These are phyloP conservation scores for Aphelinus atriplicis DNA, from an alignment of 1,140 invertebrate species.

Conservation along the genomic window DNA sequence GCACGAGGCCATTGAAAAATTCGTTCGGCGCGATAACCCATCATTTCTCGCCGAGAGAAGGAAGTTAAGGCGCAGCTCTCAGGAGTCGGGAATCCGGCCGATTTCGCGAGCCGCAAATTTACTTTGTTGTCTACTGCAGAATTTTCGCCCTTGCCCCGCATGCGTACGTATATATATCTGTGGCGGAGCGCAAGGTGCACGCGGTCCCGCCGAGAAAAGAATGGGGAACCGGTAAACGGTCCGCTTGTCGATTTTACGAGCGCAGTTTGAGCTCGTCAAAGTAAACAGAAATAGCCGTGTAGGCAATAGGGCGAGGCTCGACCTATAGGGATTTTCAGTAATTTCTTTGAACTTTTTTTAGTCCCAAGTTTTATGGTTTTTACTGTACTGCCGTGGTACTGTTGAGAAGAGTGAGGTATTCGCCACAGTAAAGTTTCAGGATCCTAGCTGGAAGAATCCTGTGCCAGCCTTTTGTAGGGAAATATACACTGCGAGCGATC, in stretches of 20 bases:
- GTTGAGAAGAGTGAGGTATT: too few relatives aligned
- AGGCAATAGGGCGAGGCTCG: constrained; percentile 42
- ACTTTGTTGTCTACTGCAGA: constrained; percentile 40
- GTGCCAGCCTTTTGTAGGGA: too few relatives aligned
- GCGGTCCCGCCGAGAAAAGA: constrained; percentile 24
- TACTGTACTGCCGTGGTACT: too few relatives aligned
- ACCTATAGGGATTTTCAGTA: constrained; percentile 17
- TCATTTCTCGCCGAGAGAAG: constrained; percentile 41
- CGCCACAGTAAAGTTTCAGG: too few relatives aligned
- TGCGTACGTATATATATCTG: too few relatives aligned
- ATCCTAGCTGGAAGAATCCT: too few relatives aligned
- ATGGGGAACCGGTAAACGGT: constrained; percentile 42
- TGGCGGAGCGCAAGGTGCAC: too few relatives aligned
- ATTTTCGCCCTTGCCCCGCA: constrained; percentile 17
- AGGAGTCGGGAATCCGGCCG: background rate
- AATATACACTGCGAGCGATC: too few relatives aligned
- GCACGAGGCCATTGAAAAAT: constrained; percentile 16
- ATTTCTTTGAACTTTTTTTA: background rate
- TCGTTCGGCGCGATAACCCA: constrained; percentile 7
- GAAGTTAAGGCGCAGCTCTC: constrained; percentile 33
- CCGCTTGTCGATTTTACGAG: constrained; percentile 48
- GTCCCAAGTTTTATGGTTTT: too few relatives aligned
- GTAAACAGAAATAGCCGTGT: constrained; percentile 48
- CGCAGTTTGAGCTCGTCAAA: constrained; percentile 50
- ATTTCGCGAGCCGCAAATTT: constrained; percentile 31